phyloP scores from a whole-genome alignment of 2,888 invertebrate genomes.

The Uloborus plumipes region DNA sequence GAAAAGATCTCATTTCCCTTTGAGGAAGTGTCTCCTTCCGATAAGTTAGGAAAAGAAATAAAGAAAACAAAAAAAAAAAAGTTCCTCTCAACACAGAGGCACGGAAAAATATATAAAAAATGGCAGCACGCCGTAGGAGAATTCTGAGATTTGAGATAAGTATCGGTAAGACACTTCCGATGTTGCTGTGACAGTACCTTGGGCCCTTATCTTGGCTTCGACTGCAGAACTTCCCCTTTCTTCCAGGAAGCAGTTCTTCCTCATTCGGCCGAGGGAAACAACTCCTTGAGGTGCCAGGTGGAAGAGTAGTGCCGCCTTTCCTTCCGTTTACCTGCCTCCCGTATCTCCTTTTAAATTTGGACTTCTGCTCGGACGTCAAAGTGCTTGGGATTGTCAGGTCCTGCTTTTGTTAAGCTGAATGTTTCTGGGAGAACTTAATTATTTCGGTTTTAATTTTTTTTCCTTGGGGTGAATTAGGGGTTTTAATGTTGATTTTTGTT shows the following conservation, averaged over 20 bases:
- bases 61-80: slow-evolving; percentile 20
- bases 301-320: no score
- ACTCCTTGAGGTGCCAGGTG: slow-evolving; percentile 39
- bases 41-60: slow-evolving; percentile 51
- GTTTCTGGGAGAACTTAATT: no score
- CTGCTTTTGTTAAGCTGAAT: no score
- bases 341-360: no score
- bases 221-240: slow-evolving; percentile 34
- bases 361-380: no score
- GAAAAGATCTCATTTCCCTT: slow-evolving; percentile 52
- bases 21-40: slow-evolving; percentile 56
- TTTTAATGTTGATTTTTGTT: no score
- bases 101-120: slow-evolving; percentile 16
- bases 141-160: slow-evolving; percentile 61
- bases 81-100: slow-evolving; percentile 10
- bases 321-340: no score
- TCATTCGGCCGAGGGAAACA: slow-evolving; percentile 47
- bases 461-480: no score
- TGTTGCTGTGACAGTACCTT: slow-evolving; percentile 53
- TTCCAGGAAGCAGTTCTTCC: slow-evolving; percentile 42
- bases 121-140: slow-evolving; percentile 22
- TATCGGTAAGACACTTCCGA: slow-evolving; percentile 53
- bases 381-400: no score
- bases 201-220: slow-evolving; percentile 40
- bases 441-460: no score